Evolutionary conservation across 2,888 invertebrate genomes (phyloP), one percentile per base, ranked within the genome.

Genomic region (Sesia bembeciformis): DNA sequence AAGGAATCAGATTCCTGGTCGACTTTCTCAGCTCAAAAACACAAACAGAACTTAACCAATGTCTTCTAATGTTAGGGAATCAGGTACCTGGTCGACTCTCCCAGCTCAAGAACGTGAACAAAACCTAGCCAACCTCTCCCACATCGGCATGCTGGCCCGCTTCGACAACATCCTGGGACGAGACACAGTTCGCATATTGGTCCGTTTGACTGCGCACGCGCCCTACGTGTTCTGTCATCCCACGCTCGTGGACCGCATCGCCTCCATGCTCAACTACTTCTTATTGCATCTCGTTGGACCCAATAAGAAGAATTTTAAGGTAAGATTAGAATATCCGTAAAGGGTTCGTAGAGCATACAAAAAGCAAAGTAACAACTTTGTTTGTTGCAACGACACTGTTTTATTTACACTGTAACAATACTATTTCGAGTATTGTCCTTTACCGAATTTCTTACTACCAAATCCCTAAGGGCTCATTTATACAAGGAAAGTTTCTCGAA

Each of bases 201-300:
- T 95, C 65, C 91, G 94, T 56, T 88, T 97, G 54, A 95, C 96
- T 0, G 92, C 93, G 0, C 88, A 96, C 93, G 74, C 94, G 90
- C 76, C 94, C 87, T 81, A 76, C 51, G 95, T 98, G 51, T 98
- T 98, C 84, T 97, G 96, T 62, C 97, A 98, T 76, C 92, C 93
- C 49, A 95, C 96, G 4, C 94, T 98, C 90, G 97, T 97, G 1
- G 97, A 98, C 74, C 91, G 98, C 40, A 94, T 98, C 57, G 97
- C 97, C 0, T 93, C 96, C 5, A 98, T 98, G 98, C 91, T 98
- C 56, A 98, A 98, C 86, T 98, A 98, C 83, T 97, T 98, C 78
- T 84, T 98, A 40, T 83, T 95, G 52, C 94, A 97, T 78, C 88
- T 98, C 58, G 98, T 97, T 6, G 97, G 97, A 0, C 97, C 98